Conservation (phyloP, 2,888 invertebrate species). For the Pachymerium ferrugineum region DNA sequence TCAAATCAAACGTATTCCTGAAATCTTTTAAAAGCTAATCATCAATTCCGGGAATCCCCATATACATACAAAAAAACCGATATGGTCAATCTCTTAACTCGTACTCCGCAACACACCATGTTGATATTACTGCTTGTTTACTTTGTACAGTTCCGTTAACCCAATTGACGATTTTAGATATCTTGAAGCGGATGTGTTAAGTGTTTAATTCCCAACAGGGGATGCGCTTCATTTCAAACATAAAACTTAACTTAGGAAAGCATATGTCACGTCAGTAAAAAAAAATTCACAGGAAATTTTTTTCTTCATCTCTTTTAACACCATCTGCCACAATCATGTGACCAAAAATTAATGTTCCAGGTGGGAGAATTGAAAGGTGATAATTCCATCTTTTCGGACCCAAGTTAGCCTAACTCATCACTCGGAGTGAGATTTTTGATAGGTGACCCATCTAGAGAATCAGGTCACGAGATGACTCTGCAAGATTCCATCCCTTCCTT, state of each 20-base stretch:
- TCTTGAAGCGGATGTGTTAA: no score
- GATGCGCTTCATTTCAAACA: not conserved
- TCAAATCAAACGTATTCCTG: no score
- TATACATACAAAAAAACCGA: no score
- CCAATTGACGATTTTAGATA: no score
- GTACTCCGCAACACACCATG: no score
- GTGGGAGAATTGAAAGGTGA: not conserved
- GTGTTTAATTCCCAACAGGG: not conserved
- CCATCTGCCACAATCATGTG: not conserved
- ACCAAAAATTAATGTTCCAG: not conserved
- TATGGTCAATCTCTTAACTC: no score
- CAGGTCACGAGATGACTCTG: not conserved
- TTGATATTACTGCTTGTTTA: no score
- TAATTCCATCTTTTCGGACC: not conserved
- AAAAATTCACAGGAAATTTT: not conserved
- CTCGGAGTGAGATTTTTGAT: not conserved
- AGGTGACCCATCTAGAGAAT: not conserved
- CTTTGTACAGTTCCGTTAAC: no score
- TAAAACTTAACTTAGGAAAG: not conserved
- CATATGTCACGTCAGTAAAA: not conserved
- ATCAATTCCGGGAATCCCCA: no score
- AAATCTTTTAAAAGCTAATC: no score
- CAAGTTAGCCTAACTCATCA: not conserved
- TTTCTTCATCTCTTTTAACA: not conserved
- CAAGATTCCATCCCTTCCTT: conserved; percentile 1